Evolutionary conservation across 2,113 vertebrate species (phyloP).

Genomic region (Psammodynastes pulverulentus): DNA sequence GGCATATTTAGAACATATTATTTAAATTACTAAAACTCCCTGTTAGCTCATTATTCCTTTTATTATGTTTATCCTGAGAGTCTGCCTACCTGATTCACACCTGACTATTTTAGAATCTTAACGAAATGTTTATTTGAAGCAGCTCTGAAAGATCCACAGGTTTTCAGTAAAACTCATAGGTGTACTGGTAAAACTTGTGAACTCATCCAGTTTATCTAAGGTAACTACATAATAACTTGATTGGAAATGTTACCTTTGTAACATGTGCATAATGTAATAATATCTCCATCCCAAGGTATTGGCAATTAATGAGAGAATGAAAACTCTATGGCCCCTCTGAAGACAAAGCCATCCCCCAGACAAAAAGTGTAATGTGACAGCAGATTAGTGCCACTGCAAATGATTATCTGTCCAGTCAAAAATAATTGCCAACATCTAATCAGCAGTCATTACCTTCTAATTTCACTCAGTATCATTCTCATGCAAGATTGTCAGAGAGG

Average conservation of each 20-base stretch:
- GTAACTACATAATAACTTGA: slow-evolving; percentile 19
- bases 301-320: slow-evolving; percentile 3
- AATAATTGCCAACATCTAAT: slow-evolving; percentile 29
- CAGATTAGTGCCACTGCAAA: slow-evolving; percentile 18
- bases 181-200: not conserved
- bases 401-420: slow-evolving; percentile 29
- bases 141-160: not conserved
- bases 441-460: slow-evolving; percentile 16
- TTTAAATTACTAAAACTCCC: not conserved
- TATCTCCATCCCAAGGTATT: not conserved
- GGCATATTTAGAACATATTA: not conserved
- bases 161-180: not conserved
- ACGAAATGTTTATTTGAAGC: not conserved
- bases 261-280: not conserved
- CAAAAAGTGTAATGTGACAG: slow-evolving; percentile 17
- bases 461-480: slow-evolving; percentile 14
- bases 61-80: not conserved
- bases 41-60: not conserved
- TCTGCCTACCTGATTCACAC: not conserved
- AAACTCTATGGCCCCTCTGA: slow-evolving; percentile 1
- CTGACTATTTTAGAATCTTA: not conserved
- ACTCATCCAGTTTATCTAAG: not conserved
- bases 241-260: not conserved
- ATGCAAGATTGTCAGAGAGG: not conserved
- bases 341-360: slow-evolving; percentile 7